Percentiles rank a stretch among this genome's conserved stretches.
Evolutionary conservation across 2,797 vertebrate species (phyloP).

Genomic region (Gymnothorax javanicus): DNA sequence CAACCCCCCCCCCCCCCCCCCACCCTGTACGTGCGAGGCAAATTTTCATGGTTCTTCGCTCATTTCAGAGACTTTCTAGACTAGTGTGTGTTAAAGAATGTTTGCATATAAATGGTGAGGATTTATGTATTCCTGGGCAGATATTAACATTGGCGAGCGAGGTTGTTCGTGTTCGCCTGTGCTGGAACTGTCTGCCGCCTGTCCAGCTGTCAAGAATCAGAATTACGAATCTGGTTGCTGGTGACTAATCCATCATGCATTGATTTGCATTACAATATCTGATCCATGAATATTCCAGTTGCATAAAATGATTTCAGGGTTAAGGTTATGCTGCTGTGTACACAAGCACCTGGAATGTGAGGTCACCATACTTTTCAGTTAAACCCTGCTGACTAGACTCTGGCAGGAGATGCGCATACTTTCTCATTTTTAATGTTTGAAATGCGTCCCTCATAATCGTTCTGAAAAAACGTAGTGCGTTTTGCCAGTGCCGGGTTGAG

Average conservation of each 20-base stretch:
- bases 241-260: constrained; percentile 25
- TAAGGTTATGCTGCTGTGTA: constrained; percentile 21
- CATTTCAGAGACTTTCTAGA: too few relatives aligned
- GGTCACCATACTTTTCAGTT: background rate
- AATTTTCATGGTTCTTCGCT: too few relatives aligned
- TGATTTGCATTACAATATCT: background rate
- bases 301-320: constrained; percentile 19
- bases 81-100: background rate
- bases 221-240: background rate
- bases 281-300: constrained; percentile 27
- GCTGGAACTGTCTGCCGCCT: background rate
- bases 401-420: background rate
- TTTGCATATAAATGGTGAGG: background rate
- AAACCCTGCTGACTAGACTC: background rate
- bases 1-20: too few relatives aligned
- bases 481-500: background rate
- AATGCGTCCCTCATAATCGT: background rate
- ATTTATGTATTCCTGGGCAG: background rate
- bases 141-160: background rate
- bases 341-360: background rate
- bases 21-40: too few relatives aligned
- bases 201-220: background rate
- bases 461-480: background rate
- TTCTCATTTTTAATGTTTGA: background rate
- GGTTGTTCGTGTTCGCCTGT: too few relatives aligned